Base-by-base conservation (phyloP, 2,888 invertebrate species). In the Cantharis nigra region DNA sequence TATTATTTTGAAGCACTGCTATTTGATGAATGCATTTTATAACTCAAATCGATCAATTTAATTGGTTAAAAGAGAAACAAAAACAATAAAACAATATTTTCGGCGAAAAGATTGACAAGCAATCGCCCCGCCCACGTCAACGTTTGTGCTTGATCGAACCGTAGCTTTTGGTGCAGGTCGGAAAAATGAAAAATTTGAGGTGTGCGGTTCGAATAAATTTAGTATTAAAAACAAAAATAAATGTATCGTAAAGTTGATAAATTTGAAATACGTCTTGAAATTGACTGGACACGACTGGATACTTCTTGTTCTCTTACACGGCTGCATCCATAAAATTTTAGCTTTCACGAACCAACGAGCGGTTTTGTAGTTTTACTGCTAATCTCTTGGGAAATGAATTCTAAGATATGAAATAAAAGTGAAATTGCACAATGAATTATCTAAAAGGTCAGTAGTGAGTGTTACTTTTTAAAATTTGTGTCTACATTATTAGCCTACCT, bases 191-290 rank as follows among this genome's bases (percentile, higher is more conserved):
- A 49, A 49, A 49, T 49, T 49, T 49, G 49, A 49, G 49, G 49
- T 49, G 49, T 49, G 49, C 7, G 7, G 49, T n/a, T n/a, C 49
- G 49, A 49, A 49, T 49, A 49, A 49, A 49, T 49, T 49, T 49
- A n/a, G 7, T 49, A 49, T 49, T 49, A 49, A 49, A 13, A 49
- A 49, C 49, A 49, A 49, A 49, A 49, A 49, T 49, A 49, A 49
- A 49, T 49, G 49, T 49, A 49, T 49, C 49, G 49, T 49, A 49
- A 49, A 49, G 49, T 81, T 81, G 81, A 81, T 80, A 80, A 78
- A 80, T 78, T 80, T 80, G 80, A 81, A 80, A 81, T 79, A 78
- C 78, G 76, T 74, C 76, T 79, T 79, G 79, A 80, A 81, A 81
- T 81, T 81, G 81, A 80, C 80, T 70, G 81, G 81, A 80, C 81